Percentiles rank a stretch among this genome's conserved stretches.
These are phyloP conservation scores for Galagoides demidoff DNA, from an alignment of 2,797 vertebrate genomes.

Conservation along the genomic window DNA sequence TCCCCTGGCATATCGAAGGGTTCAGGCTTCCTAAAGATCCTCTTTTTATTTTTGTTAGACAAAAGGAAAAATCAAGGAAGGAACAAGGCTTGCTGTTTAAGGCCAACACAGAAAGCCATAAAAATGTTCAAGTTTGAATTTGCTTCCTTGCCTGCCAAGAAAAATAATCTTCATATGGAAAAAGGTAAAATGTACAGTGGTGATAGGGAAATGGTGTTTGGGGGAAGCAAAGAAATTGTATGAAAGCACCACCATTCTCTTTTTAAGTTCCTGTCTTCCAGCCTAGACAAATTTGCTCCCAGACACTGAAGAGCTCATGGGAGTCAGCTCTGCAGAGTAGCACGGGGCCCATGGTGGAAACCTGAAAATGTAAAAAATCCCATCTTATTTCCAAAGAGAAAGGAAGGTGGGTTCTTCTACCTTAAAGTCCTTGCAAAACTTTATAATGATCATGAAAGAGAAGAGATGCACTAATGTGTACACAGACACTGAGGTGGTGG, in stretches of 20 bases:
- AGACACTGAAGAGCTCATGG: fast-evolving
- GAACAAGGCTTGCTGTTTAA: neutral
- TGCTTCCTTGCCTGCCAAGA: neutral
- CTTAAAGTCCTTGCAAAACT: neutral
- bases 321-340: neutral
- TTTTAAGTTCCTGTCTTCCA: neutral
- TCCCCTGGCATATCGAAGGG: neutral
- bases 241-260: neutral
- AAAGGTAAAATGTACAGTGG: neutral
- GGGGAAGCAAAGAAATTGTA: neutral
- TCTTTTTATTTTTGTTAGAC: neutral
- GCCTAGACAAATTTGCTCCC: neutral
- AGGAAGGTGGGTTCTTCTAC: neutral
- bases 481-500: fast-evolving
- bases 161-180: neutral
- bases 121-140: neutral
- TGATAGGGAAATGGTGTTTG: neutral
- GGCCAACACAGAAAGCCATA: neutral
- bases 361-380: too few relatives aligned
- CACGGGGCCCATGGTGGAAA: fast-evolving
- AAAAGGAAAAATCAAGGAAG: neutral
- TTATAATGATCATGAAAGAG: neutral
- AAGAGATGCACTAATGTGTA: neutral
- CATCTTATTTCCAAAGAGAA: neutral
- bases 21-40: neutral